phyloP scores from a whole-genome alignment of 2,888 invertebrate genomes.

The Dicycla oo region DNA sequence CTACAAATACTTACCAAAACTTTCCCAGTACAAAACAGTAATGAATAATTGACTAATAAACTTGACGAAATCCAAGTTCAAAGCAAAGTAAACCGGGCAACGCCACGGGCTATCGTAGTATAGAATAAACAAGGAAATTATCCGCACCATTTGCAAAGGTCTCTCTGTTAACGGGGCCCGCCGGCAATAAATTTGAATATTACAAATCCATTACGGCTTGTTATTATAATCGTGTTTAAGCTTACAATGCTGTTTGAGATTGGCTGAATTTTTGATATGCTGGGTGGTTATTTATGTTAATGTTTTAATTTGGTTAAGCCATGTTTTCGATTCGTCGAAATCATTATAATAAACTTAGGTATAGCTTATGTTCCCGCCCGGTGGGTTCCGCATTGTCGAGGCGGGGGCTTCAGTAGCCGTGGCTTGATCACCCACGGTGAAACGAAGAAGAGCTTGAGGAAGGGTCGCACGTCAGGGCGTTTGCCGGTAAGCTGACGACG shows the following conservation, averaged over 20 bases:
- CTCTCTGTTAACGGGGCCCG: conserved; percentile 44
- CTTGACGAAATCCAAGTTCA: conserved; percentile 26
- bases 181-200: conserved; percentile 61
- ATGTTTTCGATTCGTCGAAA: background rate
- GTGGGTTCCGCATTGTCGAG: too few relatives aligned
- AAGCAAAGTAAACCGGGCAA: background rate
- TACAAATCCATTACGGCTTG: conserved; percentile 57
- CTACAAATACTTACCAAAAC: background rate
- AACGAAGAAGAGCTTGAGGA: too few relatives aligned
- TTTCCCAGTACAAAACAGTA: background rate
- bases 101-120: conserved; percentile 23
- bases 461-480: too few relatives aligned
- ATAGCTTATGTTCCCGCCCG: too few relatives aligned
- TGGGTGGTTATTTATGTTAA: conserved; percentile 23
- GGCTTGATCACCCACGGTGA: too few relatives aligned
- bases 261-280: conserved; percentile 39
- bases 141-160: conserved; percentile 49
- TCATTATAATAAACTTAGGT: too few relatives aligned
- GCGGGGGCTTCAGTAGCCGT: too few relatives aligned
- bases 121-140: conserved; percentile 54
- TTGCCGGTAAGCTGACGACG: too few relatives aligned
- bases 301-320: background rate
- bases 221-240: conserved; percentile 54
- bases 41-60: conserved; percentile 23
- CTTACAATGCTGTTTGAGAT: conserved; percentile 36